Base-by-base conservation (phyloP, 2,888 invertebrate genomes). In the Autographa pulchrina region DNA sequence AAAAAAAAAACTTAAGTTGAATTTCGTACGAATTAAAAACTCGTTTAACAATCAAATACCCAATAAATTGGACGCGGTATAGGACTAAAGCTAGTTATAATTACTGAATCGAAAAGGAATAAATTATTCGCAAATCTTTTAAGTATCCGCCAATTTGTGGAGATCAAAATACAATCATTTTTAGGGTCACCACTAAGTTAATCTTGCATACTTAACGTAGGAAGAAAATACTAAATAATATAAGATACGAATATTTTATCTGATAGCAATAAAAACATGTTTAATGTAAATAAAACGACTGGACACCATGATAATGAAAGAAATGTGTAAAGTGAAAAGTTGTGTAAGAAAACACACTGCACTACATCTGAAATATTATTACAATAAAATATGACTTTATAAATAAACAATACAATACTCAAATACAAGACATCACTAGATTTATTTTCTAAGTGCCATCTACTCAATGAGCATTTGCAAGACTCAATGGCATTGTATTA, bases 121-220 rank as follows among this genome's bases (percentile, higher is more conserved):
- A 85, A 87, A 86, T 86, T 85, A 88, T 83, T 81, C 68, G 74
- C 68, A 67, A 80, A 72, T 78, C 73, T 83, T 85, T 85, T 86
- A 86, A 87, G 79, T 73, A 81, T 83, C 84, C 74, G 82, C 85
- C 82, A 87, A 90, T 90, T 90, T 91, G 91, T 90, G 76, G 85
- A 80, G 77, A 83, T 74, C 79, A 82, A 83, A 85, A 78, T 75
- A 84, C 81, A 77, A 84, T 68, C 60, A 82, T 85, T 86, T 85
- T 74, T 74, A 79, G 60, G 65, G 54, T 58, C 6, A n/a, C 0
- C 52, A 60, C 18, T 16, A 7, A 18, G 11, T 20, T 20, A 54
- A 18, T 54, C 11, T 43, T 6, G 5, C 6, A 35, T 35, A 6
- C 35, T 8, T 2, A 25, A 25, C 25, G 25, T 25, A 25, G 35